Percentiles rank a stretch among this genome's conserved stretches.
Conservation (phyloP, 1,140 invertebrate genomes). For the Caenorhabditis brenneri region DNA sequence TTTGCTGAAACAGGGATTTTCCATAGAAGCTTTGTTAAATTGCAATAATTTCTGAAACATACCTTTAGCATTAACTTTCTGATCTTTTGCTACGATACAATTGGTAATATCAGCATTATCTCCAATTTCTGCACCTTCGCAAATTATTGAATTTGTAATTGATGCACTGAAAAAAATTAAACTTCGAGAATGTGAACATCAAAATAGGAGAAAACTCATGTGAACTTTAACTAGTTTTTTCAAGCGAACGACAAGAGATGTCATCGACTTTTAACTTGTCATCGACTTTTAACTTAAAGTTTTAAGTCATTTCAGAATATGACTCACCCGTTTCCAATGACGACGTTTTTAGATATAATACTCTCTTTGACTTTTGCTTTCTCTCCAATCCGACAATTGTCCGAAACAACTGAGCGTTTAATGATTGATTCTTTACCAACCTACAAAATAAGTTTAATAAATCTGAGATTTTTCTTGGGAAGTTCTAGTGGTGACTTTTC, state of each 20-base stretch:
- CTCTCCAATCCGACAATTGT: neutral
- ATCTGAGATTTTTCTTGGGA: neutral
- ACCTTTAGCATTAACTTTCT: slow-evolving; percentile 40
- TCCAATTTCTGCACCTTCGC: slow-evolving; percentile 38
- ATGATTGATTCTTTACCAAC: neutral
- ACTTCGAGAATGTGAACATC: neutral
- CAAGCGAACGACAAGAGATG: too few species aligned
- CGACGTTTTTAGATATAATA: slow-evolving; percentile 1
- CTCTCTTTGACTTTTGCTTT: slow-evolving; percentile 29
- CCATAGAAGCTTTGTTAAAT: neutral
- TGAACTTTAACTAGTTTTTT: too few species aligned
- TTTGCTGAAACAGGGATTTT: neutral
- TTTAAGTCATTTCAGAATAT: too few species aligned
- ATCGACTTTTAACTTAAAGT: too few species aligned
- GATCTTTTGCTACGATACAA: slow-evolving; percentile 36
- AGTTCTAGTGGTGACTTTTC: too few species aligned
- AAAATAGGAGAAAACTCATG: too few species aligned
- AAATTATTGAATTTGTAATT: slow-evolving; percentile 42
- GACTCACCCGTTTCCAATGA: slow-evolving; percentile 35
- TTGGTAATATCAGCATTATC: slow-evolving; percentile 46
- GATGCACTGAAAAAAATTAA: slow-evolving; percentile 32
- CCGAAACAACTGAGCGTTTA: neutral
- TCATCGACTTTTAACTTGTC: too few species aligned
- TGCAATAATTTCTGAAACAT: too few species aligned
- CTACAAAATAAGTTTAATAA: neutral